Conservation (phyloP, 2,888 invertebrate genomes). For the Diarsia dahlii region DNA sequence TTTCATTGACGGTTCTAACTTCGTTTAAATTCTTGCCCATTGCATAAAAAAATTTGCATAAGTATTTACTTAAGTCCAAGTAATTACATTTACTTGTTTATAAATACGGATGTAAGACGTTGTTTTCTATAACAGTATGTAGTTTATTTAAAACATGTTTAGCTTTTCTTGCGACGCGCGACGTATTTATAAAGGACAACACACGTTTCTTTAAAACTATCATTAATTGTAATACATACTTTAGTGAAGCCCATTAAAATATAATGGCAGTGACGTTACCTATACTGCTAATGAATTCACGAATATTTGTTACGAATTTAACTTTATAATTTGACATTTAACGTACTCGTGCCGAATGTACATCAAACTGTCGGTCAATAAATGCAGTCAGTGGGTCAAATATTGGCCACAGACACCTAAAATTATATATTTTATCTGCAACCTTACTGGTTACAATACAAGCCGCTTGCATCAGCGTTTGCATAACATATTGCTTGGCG, state of each 20-base stretch:
- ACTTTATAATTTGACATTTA: slow-evolving; percentile 58
- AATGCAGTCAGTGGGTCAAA: slow-evolving; percentile 83
- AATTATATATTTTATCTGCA: slow-evolving; percentile 76
- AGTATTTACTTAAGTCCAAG: no score
- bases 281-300: slow-evolving; percentile 20
- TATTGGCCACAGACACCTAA: slow-evolving; percentile 75
- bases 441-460: slow-evolving; percentile 74
- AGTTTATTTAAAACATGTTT: not conserved
- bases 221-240: not conserved
- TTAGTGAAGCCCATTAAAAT: slow-evolving; percentile 13
- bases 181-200: not conserved
- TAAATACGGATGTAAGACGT: not conserved
- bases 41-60: no score
- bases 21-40: no score
- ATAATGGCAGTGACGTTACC: slow-evolving; percentile 9
- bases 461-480: slow-evolving; percentile 80
- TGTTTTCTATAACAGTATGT: slow-evolving; percentile 3
- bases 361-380: slow-evolving; percentile 62
- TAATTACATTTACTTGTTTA: no score
- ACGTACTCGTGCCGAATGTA: slow-evolving; percentile 50
- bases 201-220: not conserved
- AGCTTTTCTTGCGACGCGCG: not conserved
- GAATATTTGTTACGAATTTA: slow-evolving; percentile 38
- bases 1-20: no score
- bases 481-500: slow-evolving; percentile 72